These are phyloP conservation scores for Acipenser ruthenus DNA, from an alignment of 2,797 vertebrate genomes.

Conservation along the genomic window DNA sequence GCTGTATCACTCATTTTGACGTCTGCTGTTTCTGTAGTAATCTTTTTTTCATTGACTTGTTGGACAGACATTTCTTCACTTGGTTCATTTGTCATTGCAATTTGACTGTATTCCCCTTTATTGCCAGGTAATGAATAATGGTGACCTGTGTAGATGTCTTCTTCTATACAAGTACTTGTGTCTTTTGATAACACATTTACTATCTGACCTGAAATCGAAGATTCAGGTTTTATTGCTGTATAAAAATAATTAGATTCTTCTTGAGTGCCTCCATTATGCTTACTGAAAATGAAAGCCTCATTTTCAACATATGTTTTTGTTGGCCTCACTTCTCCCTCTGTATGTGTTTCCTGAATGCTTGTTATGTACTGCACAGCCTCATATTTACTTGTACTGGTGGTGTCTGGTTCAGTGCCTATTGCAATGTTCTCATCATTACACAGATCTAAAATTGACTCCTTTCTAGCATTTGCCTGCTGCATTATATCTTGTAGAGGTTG, in stretches of 20 bases:
- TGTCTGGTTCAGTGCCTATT: background rate
- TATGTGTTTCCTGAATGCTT: background rate
- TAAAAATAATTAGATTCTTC: no score
- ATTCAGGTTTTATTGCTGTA: background rate
- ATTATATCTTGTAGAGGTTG: background rate
- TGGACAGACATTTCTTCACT: no score
- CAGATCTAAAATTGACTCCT: background rate
- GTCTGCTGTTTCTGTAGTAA: background rate
- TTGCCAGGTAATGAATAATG: background rate
- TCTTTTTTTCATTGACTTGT: background rate
- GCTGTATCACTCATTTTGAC: conserved; percentile 10
- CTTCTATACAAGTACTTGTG: background rate
- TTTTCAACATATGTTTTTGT: no score
- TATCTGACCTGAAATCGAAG: background rate
- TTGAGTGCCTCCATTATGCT: no score
- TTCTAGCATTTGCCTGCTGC: background rate
- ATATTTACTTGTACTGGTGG: background rate
- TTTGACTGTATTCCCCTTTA: background rate
- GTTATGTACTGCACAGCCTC: background rate
- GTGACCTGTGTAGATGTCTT: background rate
- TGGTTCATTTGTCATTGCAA: no score
- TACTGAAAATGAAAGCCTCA: no score
- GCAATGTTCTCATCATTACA: background rate
- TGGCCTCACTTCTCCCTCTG: background rate
- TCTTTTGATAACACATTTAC: background rate